phyloP scores from a whole-genome alignment of 2,113 vertebrate species.

The Hyla sarda region DNA sequence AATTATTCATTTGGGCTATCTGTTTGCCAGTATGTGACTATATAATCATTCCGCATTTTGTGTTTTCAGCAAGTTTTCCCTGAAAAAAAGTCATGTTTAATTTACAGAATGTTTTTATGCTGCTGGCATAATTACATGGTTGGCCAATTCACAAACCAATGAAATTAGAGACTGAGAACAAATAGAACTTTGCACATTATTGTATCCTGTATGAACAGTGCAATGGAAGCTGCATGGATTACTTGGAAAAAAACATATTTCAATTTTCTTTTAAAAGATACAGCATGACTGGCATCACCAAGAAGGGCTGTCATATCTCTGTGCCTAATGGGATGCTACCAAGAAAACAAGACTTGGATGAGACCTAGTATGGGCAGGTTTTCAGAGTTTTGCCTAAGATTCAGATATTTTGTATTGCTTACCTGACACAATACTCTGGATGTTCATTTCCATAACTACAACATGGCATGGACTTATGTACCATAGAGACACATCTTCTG shows the following conservation, averaged over 20 bases:
- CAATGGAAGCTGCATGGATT: not conserved
- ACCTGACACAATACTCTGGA: too few relatives aligned
- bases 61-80: constrained; percentile 23
- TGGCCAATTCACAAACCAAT: constrained; percentile 1
- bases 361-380: too few relatives aligned
- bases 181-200: not conserved
- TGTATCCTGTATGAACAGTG: not conserved
- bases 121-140: constrained; percentile 37
- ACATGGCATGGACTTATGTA: too few relatives aligned
- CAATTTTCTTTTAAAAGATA: too few relatives aligned
- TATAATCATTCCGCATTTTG: constrained; percentile 42
- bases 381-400: too few relatives aligned
- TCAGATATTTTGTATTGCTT: too few relatives aligned
- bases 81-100: constrained; percentile 19
- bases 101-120: constrained; percentile 36
- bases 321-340: too few relatives aligned
- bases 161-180: not conserved
- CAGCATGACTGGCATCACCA: too few relatives aligned
- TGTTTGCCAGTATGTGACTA: constrained; percentile 34
- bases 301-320: too few relatives aligned
- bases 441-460: too few relatives aligned
- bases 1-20: constrained; percentile 35
- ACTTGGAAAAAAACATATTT: not conserved
- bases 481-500: too few relatives aligned
- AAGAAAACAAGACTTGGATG: too few relatives aligned